These are phyloP conservation scores for Sinelater perroti DNA, from an alignment of 2,888 invertebrate genomes.

Conservation along the genomic window DNA sequence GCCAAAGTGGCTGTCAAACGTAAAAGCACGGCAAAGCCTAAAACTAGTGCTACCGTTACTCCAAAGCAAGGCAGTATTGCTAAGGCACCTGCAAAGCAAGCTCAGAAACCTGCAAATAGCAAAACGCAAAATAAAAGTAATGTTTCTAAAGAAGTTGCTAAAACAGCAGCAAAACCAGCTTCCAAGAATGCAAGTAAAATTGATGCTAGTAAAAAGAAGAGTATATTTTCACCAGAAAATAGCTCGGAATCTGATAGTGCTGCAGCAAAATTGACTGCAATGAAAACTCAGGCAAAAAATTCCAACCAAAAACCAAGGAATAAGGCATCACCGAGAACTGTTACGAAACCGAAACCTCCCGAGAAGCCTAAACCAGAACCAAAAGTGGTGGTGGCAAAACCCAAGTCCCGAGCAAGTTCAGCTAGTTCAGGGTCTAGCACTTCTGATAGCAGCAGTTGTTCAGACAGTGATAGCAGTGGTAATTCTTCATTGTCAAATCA, in stretches of 20 bases:
- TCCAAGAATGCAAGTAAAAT: conserved; percentile 39
- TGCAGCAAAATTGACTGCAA: conserved; percentile 58
- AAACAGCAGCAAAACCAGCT: conserved; percentile 19
- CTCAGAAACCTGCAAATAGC: conserved; percentile 47
- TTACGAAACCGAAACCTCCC: conserved; percentile 62
- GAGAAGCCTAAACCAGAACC: conserved; percentile 51
- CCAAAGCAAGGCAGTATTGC: conserved; percentile 56
- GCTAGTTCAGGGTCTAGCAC: conserved; percentile 59
- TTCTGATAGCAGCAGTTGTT: conserved; percentile 53
- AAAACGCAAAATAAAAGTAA: conserved; percentile 39
- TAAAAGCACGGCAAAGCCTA: conserved; percentile 69
- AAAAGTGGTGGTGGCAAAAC: conserved; percentile 64
- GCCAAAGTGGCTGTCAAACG: conserved; percentile 61
- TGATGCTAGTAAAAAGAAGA: conserved; percentile 70
- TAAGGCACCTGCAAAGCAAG: conserved; percentile 54
- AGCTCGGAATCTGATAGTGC: conserved; percentile 70
- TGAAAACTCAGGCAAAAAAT: conserved; percentile 57
- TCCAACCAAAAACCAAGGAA: conserved; percentile 59
- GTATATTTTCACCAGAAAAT: conserved; percentile 85
- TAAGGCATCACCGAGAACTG: conserved; percentile 56
- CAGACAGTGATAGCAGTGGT: conserved; percentile 55
- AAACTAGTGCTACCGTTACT: conserved; percentile 69
- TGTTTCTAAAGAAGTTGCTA: conserved; percentile 31
- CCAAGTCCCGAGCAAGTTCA: conserved; percentile 69
- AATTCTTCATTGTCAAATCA: conserved; percentile 48